Evolutionary conservation across 2,888 invertebrate genomes (phyloP), one percentile per base, ranked within the genome.

Genomic region (Orchesellides sinensis): DNA sequence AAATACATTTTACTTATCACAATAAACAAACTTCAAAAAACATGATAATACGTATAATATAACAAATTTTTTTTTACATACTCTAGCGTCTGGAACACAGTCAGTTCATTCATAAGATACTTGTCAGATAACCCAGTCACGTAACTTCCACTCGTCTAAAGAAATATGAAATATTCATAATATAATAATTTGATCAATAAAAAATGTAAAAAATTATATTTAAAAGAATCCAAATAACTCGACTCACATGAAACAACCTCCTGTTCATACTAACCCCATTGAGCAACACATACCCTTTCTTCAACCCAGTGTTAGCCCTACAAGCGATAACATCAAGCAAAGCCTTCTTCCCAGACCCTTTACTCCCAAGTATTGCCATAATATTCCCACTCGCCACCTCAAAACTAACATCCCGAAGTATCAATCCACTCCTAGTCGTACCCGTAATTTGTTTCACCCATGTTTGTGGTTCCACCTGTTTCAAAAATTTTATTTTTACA

Each of bases 281-380:
- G 0, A 98, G 92, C 0, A 96, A 92, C 25, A 98, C 95, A 89
- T 12, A 96, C 94, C 35, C 96, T 92, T 19, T 95, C 92, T 96
- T 94, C n/a, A 84, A 66, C 6, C 84, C 84, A 12, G 69, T 84
- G 32, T 83, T 80, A 2, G 85, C 85, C 32, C 92, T 88, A 49
- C 91, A 90, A 0, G 91, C 90, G 77, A 98, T 96, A 6, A 98
- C 98, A 90, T 98, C 98, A 6, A 99, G 91, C 2, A 99, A 92
- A 0, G 98, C 98, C 35, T 97, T 93, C 90, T 99, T 99, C 0
- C 98, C 98, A 85, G 89, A 94, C 97, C 97, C 92, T 97, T 97
- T 75, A 0, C 97, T 97, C 10, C 98, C 98, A 49, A 98, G 91
- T 79, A 98, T 94, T 35, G 98, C 98, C 89, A 98, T 94, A 70